A percentile compares a stretch with the other conserved stretches of the same genome.
phyloP scores from a whole-genome alignment of 2,888 invertebrate genomes.

The Torymus auratus region DNA sequence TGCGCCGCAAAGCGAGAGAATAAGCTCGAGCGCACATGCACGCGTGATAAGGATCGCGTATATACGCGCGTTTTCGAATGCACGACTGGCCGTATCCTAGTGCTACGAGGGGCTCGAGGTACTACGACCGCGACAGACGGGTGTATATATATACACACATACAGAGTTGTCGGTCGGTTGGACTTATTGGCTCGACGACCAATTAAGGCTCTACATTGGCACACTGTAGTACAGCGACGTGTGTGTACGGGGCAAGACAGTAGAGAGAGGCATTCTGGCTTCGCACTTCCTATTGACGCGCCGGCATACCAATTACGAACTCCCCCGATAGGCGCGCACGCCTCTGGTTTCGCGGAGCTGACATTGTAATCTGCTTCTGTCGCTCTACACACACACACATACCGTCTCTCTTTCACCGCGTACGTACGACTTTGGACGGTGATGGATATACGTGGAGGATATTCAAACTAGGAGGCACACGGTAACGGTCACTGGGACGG shows the following conservation, averaged over 20 bases:
- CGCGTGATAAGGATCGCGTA: constrained; percentile 2
- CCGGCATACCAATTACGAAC: constrained; percentile 67
- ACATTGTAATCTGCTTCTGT: constrained; percentile 28
- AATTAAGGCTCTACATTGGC: constrained; percentile 66
- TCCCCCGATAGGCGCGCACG: background rate
- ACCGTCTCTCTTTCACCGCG: background rate
- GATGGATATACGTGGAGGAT: background rate
- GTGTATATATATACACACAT: too few relatives aligned
- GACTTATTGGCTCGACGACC: constrained; percentile 64
- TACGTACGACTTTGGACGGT: background rate
- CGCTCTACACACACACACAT: background rate
- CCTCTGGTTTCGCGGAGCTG: background rate
- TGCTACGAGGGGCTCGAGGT: background rate
- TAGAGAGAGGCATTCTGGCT: constrained; percentile 13
- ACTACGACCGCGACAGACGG: too few relatives aligned
- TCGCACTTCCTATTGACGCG: constrained; percentile 68
- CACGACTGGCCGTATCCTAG: constrained; percentile 1
- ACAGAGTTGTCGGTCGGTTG: constrained; percentile 55
- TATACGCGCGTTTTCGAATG: constrained; percentile 43
- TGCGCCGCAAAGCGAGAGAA: constrained; percentile 13
- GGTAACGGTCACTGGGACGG: constrained; percentile 49
- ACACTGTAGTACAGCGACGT: constrained; percentile 54
- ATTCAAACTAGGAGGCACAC: constrained; percentile 17
- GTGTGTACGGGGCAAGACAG: too few relatives aligned
- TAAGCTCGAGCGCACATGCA: background rate